Conservation (phyloP, 1,140 invertebrate genomes). For the Pygmarrhopalites habei region DNA sequence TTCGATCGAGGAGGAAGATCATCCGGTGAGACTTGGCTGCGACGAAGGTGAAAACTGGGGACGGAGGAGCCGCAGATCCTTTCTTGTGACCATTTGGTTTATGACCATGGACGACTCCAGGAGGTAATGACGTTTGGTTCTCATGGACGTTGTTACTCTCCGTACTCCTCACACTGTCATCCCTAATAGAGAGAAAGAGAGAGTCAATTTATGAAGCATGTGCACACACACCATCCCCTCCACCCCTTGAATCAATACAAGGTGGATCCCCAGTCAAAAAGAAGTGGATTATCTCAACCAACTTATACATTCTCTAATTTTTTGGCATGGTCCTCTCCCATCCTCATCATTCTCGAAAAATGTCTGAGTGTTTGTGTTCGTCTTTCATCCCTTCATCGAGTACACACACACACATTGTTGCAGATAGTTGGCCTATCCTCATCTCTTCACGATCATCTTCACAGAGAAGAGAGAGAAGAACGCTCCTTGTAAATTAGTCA, state of each 20-base stretch:
- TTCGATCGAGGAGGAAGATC: conserved; percentile 36
- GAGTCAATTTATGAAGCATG: conserved; percentile 21
- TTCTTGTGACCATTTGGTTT: background rate
- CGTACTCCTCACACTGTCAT: conserved; percentile 18
- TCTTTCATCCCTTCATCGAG: no score
- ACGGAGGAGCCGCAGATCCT: conserved; percentile 18
- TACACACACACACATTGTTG: no score
- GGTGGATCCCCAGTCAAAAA: background rate
- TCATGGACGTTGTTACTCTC: conserved; percentile 13
- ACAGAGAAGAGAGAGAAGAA: no score
- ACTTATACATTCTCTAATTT: no score
- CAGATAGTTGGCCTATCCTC: no score
- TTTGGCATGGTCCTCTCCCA: no score
- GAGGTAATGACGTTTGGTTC: conserved; percentile 1
- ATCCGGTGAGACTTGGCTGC: conserved; percentile 36
- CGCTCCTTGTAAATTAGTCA: no score
- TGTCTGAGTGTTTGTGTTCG: no score
- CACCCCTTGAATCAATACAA: conserved; percentile 6
- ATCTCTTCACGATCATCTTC: no score
- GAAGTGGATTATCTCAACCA: no score
- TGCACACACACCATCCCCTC: no score
- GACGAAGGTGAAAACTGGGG: conserved; percentile 31
- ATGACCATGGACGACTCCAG: background rate
- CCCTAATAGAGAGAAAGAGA: conserved; percentile 34
- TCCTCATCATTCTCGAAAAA: no score